Percentiles rank a stretch among this genome's conserved stretches.
Evolutionary conservation across 2,113 vertebrate genomes (phyloP).

Genomic region (Sebastes schlegelii): DNA sequence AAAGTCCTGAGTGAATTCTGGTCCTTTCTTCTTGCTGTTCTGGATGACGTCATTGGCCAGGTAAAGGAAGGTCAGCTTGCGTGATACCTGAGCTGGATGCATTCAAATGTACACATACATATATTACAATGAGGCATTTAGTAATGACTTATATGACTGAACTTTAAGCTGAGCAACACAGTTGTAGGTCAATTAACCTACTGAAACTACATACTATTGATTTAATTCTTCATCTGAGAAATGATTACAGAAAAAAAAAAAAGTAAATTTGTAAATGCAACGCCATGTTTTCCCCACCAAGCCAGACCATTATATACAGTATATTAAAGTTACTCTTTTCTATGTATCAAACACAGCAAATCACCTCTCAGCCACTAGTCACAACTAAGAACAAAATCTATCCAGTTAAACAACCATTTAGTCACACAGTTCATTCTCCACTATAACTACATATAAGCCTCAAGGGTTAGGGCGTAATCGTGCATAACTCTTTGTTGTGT

Average conservation of each 20-base stretch:
- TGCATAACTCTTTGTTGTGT: conserved; percentile 16
- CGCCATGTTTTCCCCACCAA: background rate
- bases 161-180: background rate
- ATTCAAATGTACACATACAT: conserved; percentile 25
- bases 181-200: background rate
- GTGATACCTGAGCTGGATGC: conserved; percentile 91
- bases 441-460: background rate
- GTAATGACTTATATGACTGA: background rate
- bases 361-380: background rate
- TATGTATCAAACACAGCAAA: background rate
- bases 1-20: conserved; percentile 98
- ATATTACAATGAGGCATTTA: background rate
- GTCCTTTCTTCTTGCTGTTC: conserved; percentile 99
- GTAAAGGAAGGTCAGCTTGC: conserved; percentile 98
- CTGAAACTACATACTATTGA: background rate
- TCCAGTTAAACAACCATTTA: background rate
- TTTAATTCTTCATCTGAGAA: background rate
- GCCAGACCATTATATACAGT: background rate
- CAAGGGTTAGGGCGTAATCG: background rate
- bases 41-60: conserved; percentile 99
- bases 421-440: background rate
- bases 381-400: background rate
- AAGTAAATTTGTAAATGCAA: background rate
- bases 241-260: background rate
- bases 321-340: background rate